Percentiles rank a stretch among this genome's conserved stretches.
phyloP scores from a whole-genome alignment of 2,888 invertebrate genomes.

The Rhaphigaster nebulosa region DNA sequence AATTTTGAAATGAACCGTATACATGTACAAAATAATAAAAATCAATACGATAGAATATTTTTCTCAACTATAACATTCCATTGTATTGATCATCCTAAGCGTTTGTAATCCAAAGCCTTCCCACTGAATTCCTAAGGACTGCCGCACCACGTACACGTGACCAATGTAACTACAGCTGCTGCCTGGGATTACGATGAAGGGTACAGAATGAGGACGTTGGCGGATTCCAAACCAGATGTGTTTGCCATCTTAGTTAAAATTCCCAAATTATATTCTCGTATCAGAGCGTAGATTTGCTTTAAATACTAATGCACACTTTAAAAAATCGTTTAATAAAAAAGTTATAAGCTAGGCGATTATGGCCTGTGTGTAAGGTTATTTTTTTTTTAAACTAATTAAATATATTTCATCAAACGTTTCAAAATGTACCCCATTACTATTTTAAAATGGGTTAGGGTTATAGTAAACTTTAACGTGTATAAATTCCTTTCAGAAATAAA shows the following conservation, averaged over 20 bases:
- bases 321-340: neutral
- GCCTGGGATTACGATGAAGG: neutral
- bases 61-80: neutral
- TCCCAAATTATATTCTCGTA: neutral
- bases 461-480: too few relatives aligned
- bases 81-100: neutral
- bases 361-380: neutral
- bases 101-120: neutral
- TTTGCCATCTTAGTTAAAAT: neutral
- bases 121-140: neutral
- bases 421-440: too few relatives aligned
- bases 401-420: too few relatives aligned
- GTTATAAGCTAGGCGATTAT: neutral
- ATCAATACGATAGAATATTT: neutral
- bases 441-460: too few relatives aligned
- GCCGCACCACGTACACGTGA: neutral
- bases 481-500: too few relatives aligned
- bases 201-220: neutral
- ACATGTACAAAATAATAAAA: too few relatives aligned
- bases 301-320: too few relatives aligned
- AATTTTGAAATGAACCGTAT: too few relatives aligned
- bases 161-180: neutral
- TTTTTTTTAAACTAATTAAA: constrained; percentile 2
- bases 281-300: neutral
- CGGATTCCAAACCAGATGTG: neutral